Evolutionary conservation across 1,140 invertebrate genomes (phyloP), one percentile per base, ranked within the genome.

Genomic region (Callitettix versicolor): DNA sequence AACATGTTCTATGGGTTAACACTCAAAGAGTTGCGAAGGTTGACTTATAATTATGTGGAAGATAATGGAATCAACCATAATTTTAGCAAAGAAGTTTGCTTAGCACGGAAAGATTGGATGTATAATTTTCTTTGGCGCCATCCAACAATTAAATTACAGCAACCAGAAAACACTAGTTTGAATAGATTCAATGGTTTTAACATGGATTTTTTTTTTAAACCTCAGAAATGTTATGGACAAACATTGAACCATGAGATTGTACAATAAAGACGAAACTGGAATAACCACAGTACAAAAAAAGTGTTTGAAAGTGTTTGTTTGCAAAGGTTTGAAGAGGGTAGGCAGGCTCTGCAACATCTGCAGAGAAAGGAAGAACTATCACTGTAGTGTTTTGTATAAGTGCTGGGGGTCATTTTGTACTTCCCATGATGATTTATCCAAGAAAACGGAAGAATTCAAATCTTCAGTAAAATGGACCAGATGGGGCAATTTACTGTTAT

Each of bases 341-440:
- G 63, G 66, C 62, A 47, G 63, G 66, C 62, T 71, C 57, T 70
- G 55, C 71, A 63, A 12, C 47, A 67, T 46, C 68, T 67, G 15
- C 67, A 65, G 59, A 75, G 68, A 57, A 64, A 38, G 71, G 67
- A 5, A 63, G 58, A 26, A 42, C 64, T 6, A 61, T 72, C 6
- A 70, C 69, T 40, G 47, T 59, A 0, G 62, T 60, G 1, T 63
- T 50, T 59, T 64, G 59, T n/a, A 48, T 66, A 12, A 68, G 56
- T 54, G 66, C 66, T 17, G 53, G 49, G 17, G 68, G 68, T 34
- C 62, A 59, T 41, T 61, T 41, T 22, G 53, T 70, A 20, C 66
- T 68, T 24, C 66, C 65, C 22, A 62, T 65, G 60, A 67, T 69
- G 22, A 52, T 70, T 42, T 74, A 71, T 62, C 65, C 57, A 2